Conservation (phyloP, 2,888 invertebrate genomes). For the Nebria salina region DNA sequence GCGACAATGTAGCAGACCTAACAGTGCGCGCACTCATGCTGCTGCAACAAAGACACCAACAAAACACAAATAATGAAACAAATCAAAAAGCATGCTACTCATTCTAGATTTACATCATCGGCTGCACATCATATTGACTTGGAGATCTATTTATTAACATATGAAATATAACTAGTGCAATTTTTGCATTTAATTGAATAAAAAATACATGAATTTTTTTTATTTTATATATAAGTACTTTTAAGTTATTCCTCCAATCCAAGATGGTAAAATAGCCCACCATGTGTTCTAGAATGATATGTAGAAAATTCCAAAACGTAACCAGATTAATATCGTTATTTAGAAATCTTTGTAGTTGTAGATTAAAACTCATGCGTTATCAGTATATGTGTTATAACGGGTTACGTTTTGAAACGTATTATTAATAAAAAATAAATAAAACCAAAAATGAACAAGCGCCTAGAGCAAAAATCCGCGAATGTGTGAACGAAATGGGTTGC, state of each 20-base stretch:
- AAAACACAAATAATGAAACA: constrained; percentile 12
- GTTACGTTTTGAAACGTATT: background rate
- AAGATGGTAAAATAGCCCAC: too few relatives aligned
- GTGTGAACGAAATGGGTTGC: background rate
- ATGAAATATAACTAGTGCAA: too few relatives aligned
- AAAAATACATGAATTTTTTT: too few relatives aligned
- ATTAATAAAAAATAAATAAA: background rate
- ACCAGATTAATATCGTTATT: too few relatives aligned
- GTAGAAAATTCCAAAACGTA: too few relatives aligned
- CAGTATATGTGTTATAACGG: background rate
- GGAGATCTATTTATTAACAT: too few relatives aligned
- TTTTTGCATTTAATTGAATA: too few relatives aligned
- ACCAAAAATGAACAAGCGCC: background rate
- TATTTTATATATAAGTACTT: too few relatives aligned
- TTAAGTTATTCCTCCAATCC: too few relatives aligned
- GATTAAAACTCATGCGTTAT: too few relatives aligned
- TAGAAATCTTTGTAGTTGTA: too few relatives aligned
- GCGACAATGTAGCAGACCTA: constrained; percentile 28
- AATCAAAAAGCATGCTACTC: constrained; percentile 31
- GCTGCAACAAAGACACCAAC: constrained; percentile 41
- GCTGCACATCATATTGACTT: background rate
- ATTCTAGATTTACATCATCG: background rate
- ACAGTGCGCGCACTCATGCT: constrained; percentile 27
- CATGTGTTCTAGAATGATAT: too few relatives aligned
- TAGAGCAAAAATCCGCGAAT: background rate